These are phyloP conservation scores for Isaurus tuberculatus DNA, from an alignment of 92 coral and sea anemone genomes.

Conservation along the genomic window DNA sequence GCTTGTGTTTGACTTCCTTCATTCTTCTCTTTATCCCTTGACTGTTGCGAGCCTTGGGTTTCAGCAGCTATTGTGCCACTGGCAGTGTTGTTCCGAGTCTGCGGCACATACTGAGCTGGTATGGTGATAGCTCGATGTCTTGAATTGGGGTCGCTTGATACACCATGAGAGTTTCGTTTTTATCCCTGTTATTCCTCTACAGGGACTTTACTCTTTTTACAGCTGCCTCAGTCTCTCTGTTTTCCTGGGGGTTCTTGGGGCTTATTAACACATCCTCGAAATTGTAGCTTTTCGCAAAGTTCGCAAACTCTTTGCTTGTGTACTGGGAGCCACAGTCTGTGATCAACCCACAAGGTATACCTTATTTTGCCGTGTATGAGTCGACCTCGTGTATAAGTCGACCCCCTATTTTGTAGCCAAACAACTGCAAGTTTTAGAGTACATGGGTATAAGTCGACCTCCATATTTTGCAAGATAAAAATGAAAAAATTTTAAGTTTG, in stretches of 20 bases:
- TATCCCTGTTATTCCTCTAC: too few relatives aligned
- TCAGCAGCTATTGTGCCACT: constrained; percentile 50
- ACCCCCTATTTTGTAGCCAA: constrained; percentile 29
- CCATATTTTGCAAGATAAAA: too few relatives aligned
- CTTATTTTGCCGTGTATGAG: too few relatives aligned
- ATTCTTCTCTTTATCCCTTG: constrained; percentile 33
- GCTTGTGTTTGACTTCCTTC: constrained; percentile 41
- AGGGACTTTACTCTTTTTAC: constrained; percentile 17
- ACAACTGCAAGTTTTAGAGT: too few relatives aligned
- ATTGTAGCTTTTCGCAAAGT: constrained; percentile 4
- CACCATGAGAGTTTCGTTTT: too few relatives aligned
- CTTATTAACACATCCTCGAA: too few relatives aligned
- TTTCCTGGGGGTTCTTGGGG: constrained; percentile 52
- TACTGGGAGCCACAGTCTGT: too few relatives aligned
- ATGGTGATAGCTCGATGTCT: constrained; percentile 58
- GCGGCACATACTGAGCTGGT: constrained; percentile 64
- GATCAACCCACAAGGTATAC: too few relatives aligned
- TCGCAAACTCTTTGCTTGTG: too few relatives aligned
- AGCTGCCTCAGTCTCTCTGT: constrained; percentile 60
- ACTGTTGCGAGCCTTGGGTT: constrained; percentile 48
- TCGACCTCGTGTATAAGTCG: too few relatives aligned
- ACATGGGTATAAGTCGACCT: too few relatives aligned
- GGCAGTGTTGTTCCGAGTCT: constrained; percentile 54
- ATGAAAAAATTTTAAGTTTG: too few relatives aligned
- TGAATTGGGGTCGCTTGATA: constrained; percentile 66